Percentiles rank a stretch among this genome's conserved stretches.
Evolutionary conservation across 2,797 vertebrate genomes (phyloP).

Genomic region (Sphaeramia orbicularis): DNA sequence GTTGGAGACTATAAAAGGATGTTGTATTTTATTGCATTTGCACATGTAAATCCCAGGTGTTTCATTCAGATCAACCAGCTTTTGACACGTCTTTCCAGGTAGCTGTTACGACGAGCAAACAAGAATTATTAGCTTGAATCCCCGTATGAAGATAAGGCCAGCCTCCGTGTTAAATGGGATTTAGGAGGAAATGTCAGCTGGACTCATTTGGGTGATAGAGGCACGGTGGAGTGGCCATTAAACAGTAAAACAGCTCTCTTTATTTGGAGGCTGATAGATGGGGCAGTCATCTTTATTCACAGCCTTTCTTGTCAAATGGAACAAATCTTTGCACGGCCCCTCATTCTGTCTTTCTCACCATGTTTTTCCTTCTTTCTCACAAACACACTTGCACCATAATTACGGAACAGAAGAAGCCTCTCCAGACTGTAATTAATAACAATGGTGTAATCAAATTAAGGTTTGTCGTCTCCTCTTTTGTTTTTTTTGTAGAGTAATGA

Average conservation of each 20-base stretch:
- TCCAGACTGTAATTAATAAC: conserved; percentile 60
- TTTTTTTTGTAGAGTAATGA: conserved; percentile 42
- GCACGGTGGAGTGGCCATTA: conserved; percentile 67
- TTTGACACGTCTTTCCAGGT: conserved; percentile 22
- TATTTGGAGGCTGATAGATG: conserved; percentile 68
- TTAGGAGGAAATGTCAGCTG: conserved; percentile 65
- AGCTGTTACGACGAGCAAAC: conserved; percentile 45
- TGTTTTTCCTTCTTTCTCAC: conserved; percentile 13
- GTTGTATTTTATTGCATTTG: conserved; percentile 12
- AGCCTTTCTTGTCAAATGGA: conserved; percentile 54
- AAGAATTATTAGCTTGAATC: conserved; percentile 48
- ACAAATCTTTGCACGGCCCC: conserved; percentile 50
- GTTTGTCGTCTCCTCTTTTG: conserved; percentile 5
- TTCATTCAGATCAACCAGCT: conserved; percentile 28
- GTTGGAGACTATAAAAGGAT: background rate
- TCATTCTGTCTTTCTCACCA: background rate
- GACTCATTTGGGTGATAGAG: conserved; percentile 73
- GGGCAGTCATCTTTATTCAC: conserved; percentile 70
- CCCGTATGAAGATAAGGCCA: conserved; percentile 45
- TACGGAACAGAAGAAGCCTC: conserved; percentile 26
- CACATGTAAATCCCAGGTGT: conserved; percentile 33
- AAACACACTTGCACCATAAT: conserved; percentile 16
- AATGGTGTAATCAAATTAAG: conserved; percentile 67
- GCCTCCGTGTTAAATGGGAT: conserved; percentile 54
- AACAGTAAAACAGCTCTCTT: conserved; percentile 68